Conservation (phyloP, 2,888 invertebrate genomes). For the Trissolcus brochymenae region DNA sequence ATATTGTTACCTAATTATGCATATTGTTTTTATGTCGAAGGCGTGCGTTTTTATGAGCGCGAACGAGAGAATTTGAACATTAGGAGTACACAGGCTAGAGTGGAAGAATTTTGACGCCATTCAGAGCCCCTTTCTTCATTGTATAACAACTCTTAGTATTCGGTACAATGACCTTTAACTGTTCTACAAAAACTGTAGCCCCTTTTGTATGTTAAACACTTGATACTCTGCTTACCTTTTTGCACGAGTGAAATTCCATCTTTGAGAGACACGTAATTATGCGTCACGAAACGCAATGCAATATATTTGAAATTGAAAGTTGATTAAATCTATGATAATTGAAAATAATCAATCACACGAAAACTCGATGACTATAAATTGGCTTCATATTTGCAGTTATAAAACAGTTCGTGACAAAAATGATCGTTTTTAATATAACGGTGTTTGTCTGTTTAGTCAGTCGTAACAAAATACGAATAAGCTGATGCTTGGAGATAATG, state of each 20-base stretch:
- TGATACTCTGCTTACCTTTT: constrained; percentile 20
- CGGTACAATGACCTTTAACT: constrained; percentile 59
- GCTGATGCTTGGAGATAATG: too few species aligned
- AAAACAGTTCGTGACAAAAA: too few species aligned
- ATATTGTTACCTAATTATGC: too few species aligned
- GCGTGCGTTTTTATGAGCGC: neutral
- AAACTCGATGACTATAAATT: too few species aligned
- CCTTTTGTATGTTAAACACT: constrained; percentile 28
- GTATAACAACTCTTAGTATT: constrained; percentile 54
- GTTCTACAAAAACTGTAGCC: constrained; percentile 27
- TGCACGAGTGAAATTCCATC: constrained; percentile 12
- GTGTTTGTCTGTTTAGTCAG: too few species aligned
- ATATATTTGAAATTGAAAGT: too few species aligned
- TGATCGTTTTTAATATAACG: too few species aligned
- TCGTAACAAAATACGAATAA: too few species aligned
- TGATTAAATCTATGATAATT: neutral
- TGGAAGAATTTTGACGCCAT: constrained; percentile 29
- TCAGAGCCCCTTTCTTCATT: constrained; percentile 16
- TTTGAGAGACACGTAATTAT: constrained; percentile 1
- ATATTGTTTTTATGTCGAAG: neutral
- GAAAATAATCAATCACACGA: neutral
- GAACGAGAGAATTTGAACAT: neutral
- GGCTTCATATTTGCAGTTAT: too few species aligned
- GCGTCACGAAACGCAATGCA: too few species aligned
- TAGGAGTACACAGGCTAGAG: constrained; percentile 38